Conservation (phyloP, 2,797 vertebrate genomes). For the Lutjanus campechanus region DNA sequence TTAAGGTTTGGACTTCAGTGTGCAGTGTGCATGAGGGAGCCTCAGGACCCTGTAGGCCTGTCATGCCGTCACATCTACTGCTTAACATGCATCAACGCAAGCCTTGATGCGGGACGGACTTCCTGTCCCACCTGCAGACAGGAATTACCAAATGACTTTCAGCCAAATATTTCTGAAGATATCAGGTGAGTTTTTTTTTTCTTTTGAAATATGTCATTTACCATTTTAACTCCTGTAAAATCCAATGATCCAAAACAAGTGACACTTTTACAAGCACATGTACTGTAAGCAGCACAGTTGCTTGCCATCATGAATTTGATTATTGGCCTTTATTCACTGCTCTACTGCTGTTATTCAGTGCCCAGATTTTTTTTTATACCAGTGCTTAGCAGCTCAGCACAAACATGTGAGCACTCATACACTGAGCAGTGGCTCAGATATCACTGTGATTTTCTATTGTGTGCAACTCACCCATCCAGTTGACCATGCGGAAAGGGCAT, state of each 20-base stretch:
- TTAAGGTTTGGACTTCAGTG: constrained; percentile 53
- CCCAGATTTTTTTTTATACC: too few species aligned
- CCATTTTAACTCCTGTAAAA: background rate
- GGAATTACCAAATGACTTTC: constrained; percentile 41
- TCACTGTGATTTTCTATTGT: too few species aligned
- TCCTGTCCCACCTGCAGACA: constrained; percentile 42
- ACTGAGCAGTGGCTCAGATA: too few species aligned
- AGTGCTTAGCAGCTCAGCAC: too few species aligned
- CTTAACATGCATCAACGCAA: constrained; percentile 27
- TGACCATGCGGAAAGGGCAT: too few species aligned
- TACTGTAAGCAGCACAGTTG: background rate
- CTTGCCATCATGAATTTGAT: background rate
- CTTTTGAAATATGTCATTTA: background rate
- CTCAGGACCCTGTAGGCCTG: constrained; percentile 47
- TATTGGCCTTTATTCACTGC: background rate
- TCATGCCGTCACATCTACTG: constrained; percentile 59
- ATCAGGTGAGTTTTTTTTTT: constrained; percentile 19
- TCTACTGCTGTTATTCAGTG: too few species aligned
- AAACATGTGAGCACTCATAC: too few species aligned
- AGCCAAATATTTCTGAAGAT: constrained; percentile 48
- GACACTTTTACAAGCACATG: too few species aligned
- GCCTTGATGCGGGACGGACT: constrained; percentile 12
- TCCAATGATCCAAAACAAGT: background rate
- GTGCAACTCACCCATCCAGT: too few species aligned
- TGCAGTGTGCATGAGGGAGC: constrained; percentile 45